Percentiles rank a stretch among this genome's conserved stretches.
These are phyloP conservation scores for Sacculina carcini DNA, from an alignment of 2,888 invertebrate species.

Conservation along the genomic window DNA sequence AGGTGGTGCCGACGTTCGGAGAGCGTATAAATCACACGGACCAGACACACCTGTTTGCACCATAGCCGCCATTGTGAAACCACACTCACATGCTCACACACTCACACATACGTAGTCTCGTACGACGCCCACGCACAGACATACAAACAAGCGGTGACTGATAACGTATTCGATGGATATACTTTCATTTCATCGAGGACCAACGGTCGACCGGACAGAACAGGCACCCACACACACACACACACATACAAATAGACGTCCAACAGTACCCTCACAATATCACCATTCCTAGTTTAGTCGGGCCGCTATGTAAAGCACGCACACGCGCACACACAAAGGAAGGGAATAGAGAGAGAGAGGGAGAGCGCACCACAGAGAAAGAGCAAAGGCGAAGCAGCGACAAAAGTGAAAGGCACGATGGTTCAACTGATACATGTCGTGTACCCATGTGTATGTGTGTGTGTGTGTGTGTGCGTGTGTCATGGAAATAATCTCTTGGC, in stretches of 20 bases:
- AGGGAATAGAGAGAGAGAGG: not conserved
- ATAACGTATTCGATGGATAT: no score
- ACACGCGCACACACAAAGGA: no score
- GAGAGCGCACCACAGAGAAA: not conserved
- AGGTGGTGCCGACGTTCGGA: not conserved
- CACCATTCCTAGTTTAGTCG: no score
- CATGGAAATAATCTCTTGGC: no score
- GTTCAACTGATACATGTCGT: not conserved
- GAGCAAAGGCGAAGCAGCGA: not conserved
- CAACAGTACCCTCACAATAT: not conserved
- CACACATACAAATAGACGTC: not conserved
- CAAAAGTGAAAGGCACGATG: not conserved
- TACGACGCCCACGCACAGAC: not conserved
- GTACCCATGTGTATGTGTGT: not conserved
- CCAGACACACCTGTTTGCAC: not conserved
- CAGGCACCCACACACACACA: constrained; percentile 2
- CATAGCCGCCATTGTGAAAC: constrained; percentile 1
- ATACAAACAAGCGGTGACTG: not conserved
- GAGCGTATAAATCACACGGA: not conserved
- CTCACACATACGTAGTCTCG: not conserved
- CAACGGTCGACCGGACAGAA: no score
- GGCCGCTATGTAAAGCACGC: no score
- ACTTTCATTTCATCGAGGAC: no score
- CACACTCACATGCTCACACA: not conserved
- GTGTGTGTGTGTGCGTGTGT: not conserved